Evolutionary conservation across 2,888 invertebrate genomes (phyloP).

Genomic region (Ditula angustiorana): DNA sequence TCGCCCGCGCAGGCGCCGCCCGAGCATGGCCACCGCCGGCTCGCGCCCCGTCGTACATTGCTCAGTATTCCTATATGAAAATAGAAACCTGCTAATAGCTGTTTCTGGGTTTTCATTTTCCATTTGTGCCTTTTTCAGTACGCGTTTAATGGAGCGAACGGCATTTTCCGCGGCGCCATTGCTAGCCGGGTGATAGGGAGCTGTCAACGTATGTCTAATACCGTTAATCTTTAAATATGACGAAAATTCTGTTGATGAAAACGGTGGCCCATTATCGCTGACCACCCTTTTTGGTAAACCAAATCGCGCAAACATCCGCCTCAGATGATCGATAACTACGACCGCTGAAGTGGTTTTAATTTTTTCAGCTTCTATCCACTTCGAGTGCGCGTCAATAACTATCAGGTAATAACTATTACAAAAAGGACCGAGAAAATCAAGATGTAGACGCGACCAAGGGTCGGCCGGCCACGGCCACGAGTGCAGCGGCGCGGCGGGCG

Average conservation of each 20-base stretch:
- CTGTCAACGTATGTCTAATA: conserved; percentile 13
- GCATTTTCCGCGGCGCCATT: conserved; percentile 29
- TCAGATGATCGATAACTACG: conserved; percentile 16
- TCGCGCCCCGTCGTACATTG: conserved; percentile 20
- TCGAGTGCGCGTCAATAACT: conserved; percentile 43
- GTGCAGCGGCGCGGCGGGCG: neutral
- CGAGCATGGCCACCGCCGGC: conserved; percentile 29
- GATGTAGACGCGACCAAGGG: conserved; percentile 31
- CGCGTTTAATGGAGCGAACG: conserved; percentile 16
- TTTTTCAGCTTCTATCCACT: conserved; percentile 45
- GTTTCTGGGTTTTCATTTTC: conserved; percentile 1
- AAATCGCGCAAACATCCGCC: conserved; percentile 36
- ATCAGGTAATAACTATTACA: conserved; percentile 42
- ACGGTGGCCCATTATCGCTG: conserved; percentile 44
- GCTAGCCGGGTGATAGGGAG: conserved; percentile 13
- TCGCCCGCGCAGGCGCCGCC: conserved; percentile 33
- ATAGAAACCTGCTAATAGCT: conserved; percentile 22
- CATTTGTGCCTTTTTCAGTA: conserved; percentile 25
- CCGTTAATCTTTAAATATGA: conserved; percentile 36
- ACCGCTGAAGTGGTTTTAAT: conserved; percentile 28
- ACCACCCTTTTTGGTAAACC: conserved; percentile 41
- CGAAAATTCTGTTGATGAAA: conserved; percentile 31
- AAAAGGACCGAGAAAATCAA: conserved; percentile 41
- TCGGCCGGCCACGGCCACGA: conserved; percentile 33
- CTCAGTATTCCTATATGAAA: conserved; percentile 24